phyloP scores from a whole-genome alignment of 2,797 vertebrate genomes.

The Xerus rutilus region DNA sequence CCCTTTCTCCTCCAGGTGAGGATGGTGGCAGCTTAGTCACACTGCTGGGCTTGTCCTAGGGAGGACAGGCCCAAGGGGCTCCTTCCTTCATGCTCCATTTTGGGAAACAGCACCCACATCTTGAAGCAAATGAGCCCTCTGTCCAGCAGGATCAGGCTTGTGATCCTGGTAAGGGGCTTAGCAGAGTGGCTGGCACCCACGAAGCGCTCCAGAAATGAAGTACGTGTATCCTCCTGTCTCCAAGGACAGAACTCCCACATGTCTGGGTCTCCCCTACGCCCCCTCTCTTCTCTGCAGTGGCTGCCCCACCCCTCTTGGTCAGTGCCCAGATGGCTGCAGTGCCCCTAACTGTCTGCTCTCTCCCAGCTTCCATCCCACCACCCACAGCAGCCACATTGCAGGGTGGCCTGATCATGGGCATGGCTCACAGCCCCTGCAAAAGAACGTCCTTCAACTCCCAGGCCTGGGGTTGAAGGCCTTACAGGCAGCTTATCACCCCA shows the following conservation, averaged over 20 bases:
- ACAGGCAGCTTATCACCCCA: not conserved
- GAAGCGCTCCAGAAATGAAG: not conserved
- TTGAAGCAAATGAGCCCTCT: not conserved
- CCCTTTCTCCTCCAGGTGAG: not conserved
- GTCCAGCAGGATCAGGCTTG: not conserved
- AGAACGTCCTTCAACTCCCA: not conserved
- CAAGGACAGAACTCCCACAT: not conserved
- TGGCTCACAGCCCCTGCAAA: not conserved
- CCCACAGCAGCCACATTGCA: accelerated
- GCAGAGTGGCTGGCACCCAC: not conserved
- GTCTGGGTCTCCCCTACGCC: not conserved
- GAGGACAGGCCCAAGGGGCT: not conserved
- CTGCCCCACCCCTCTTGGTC: not conserved
- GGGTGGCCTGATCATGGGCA: not conserved
- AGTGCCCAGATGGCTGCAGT: not conserved
- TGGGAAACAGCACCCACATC: not conserved
- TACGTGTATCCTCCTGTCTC: not conserved
- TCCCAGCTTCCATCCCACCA: not conserved
- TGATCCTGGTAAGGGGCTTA: not conserved
- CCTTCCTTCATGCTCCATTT: slow-evolving; percentile 63
- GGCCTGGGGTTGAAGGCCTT: not conserved
- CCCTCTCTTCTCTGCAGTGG: not conserved
- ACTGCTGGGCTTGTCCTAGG: not conserved
- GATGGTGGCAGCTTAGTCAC: not conserved
- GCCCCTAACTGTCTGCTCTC: not conserved